A percentile compares a stretch with the other conserved stretches of the same genome.
Conservation (phyloP, 2,888 invertebrate species). For the Eupithecia inturbata region DNA sequence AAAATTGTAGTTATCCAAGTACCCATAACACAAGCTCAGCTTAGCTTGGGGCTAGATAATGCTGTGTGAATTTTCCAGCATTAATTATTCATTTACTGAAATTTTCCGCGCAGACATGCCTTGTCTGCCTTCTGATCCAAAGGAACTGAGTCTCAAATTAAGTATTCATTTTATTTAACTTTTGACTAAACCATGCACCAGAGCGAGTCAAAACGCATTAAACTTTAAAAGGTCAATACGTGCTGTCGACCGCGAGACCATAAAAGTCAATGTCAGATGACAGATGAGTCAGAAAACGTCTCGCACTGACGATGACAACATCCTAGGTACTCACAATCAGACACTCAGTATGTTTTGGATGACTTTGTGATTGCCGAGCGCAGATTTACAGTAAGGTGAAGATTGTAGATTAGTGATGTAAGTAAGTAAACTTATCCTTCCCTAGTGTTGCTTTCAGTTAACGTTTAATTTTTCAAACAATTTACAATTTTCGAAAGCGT, state of each 20-base stretch:
- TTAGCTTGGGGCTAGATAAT: no score
- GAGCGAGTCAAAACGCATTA: conserved; percentile 16
- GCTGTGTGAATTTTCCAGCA: no score
- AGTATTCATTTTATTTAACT: neutral
- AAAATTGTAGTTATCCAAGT: no score
- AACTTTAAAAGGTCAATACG: conserved; percentile 40
- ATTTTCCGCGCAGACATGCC: neutral
- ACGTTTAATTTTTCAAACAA: no score
- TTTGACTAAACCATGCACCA: conserved; percentile 1
- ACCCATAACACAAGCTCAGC: no score
- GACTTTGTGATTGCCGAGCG: neutral
- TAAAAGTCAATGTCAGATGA: conserved; percentile 40
- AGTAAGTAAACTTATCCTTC: no score
- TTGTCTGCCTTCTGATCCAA: neutral
- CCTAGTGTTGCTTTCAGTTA: no score
- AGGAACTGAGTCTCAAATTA: neutral
- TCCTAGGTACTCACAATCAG: neutral
- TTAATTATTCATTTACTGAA: no score
- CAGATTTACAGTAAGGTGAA: neutral
- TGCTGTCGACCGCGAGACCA: conserved; percentile 26
- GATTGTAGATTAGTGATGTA: neutral
- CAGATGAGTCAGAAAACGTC: conserved; percentile 31
- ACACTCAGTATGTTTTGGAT: neutral
- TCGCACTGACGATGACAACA: conserved; percentile 23
- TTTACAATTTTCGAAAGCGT: no score